Evolutionary conservation across 2,888 invertebrate species (phyloP).

Genomic region (Macropis europaea): DNA sequence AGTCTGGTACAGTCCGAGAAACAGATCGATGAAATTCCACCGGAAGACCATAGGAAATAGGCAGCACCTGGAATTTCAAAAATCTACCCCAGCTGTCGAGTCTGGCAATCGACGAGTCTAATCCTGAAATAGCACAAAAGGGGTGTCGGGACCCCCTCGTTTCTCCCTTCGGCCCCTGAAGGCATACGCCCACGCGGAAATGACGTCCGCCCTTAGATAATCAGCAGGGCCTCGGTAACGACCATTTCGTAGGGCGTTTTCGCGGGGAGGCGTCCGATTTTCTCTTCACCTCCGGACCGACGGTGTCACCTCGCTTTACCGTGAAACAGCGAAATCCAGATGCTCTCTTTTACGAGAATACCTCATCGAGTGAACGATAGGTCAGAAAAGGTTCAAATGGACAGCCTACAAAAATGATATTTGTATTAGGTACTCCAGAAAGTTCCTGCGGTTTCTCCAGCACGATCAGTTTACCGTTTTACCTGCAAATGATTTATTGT

Average conservation of each 20-base stretch:
- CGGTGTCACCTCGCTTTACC: neutral
- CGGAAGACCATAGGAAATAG: constrained; percentile 56
- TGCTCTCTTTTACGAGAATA: neutral
- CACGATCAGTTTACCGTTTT: too few relatives aligned
- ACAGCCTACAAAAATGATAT: too few relatives aligned
- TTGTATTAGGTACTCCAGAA: too few relatives aligned
- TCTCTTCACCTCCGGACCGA: constrained; percentile 40
- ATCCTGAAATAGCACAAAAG: constrained; percentile 44
- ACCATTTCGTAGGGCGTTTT: constrained; percentile 56
- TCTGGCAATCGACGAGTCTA: constrained; percentile 56
- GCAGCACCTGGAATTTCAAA: constrained; percentile 61
- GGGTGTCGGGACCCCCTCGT: constrained; percentile 53
- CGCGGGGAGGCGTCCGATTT: constrained; percentile 55
- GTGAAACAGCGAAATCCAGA: neutral
- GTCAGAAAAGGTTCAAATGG: too few relatives aligned
- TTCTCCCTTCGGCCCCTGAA: constrained; percentile 52
- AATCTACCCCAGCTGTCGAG: constrained; percentile 63
- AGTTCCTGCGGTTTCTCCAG: too few relatives aligned
- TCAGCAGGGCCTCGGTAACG: constrained; percentile 57
- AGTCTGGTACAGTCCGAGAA: constrained; percentile 13
- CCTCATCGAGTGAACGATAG: neutral
- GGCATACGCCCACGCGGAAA: constrained; percentile 77
- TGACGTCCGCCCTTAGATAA: constrained; percentile 73
- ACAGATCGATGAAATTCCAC: constrained; percentile 41
- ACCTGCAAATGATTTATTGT: too few relatives aligned